phyloP scores from a whole-genome alignment of 2,888 invertebrate genomes.

The Tineola bisselliella region DNA sequence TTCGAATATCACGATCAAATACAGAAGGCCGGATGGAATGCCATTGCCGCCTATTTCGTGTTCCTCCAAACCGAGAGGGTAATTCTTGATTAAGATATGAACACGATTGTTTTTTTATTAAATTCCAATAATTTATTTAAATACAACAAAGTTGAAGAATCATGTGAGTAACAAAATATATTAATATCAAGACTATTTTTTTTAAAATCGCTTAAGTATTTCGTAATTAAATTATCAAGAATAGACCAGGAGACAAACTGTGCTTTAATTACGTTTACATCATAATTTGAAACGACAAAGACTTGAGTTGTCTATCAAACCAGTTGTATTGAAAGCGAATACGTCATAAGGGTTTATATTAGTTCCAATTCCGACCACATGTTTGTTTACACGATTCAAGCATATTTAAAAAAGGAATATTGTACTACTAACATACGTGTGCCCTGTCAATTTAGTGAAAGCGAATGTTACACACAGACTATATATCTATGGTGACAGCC shows the following conservation, averaged over 20 bases:
- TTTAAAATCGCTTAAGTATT: too few species aligned
- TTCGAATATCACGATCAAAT: constrained; percentile 6
- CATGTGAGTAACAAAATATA: too few species aligned
- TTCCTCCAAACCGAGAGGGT: background rate
- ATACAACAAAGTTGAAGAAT: too few species aligned
- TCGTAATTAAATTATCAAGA: background rate
- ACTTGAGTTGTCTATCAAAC: background rate
- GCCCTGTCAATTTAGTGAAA: too few species aligned
- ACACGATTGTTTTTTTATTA: background rate
- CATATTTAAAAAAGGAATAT: background rate
- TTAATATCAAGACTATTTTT: too few species aligned
- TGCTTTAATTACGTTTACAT: constrained; percentile 5
- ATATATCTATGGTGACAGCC: too few species aligned
- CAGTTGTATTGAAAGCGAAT: constrained; percentile 9
- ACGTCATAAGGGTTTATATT: background rate
- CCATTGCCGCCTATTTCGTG: constrained; percentile 10
- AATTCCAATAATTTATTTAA: too few species aligned
- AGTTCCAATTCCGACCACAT: background rate
- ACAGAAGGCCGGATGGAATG: constrained; percentile 13
- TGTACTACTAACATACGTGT: too few species aligned
- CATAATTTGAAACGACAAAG: background rate
- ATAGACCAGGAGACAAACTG: background rate
- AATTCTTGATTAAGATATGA: background rate
- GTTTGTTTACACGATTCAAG: background rate
- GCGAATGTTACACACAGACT: too few species aligned